Conservation (phyloP, 2,888 invertebrate genomes). For the Geophilus truncorum region DNA sequence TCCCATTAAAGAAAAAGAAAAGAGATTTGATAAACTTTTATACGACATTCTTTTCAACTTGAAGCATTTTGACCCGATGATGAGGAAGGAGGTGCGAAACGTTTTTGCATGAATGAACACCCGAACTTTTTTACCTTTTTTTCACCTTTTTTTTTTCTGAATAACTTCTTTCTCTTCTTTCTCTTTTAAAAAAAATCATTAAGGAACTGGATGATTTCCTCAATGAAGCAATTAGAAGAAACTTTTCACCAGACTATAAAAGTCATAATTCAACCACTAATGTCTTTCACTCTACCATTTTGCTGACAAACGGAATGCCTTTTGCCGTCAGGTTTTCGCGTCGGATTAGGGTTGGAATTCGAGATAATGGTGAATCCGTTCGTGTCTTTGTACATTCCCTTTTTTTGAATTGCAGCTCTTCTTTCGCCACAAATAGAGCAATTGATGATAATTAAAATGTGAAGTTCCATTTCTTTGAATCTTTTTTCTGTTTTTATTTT, state of each 20-base stretch:
- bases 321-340: neutral
- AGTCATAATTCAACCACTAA: neutral
- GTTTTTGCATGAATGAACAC: neutral
- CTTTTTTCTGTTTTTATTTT: neutral
- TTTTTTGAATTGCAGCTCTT: neutral
- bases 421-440: neutral
- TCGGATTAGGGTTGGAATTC: neutral
- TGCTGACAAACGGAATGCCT: neutral
- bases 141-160: neutral
- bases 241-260: slow-evolving; percentile 8
- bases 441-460: neutral
- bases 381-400: neutral
- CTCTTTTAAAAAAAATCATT: neutral
- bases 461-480: neutral
- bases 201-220: slow-evolving; percentile 7
- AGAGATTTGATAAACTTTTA: neutral
- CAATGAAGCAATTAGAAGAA: slow-evolving; percentile 14
- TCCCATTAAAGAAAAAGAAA: neutral
- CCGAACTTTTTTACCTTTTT: neutral
- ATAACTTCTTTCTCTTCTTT: neutral
- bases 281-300: neutral
- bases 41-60: neutral
- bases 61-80: neutral
- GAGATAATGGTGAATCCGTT: neutral
- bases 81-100: neutral